Conservation (phyloP, 2,888 invertebrate species). For the Lithodes maja region DNA sequence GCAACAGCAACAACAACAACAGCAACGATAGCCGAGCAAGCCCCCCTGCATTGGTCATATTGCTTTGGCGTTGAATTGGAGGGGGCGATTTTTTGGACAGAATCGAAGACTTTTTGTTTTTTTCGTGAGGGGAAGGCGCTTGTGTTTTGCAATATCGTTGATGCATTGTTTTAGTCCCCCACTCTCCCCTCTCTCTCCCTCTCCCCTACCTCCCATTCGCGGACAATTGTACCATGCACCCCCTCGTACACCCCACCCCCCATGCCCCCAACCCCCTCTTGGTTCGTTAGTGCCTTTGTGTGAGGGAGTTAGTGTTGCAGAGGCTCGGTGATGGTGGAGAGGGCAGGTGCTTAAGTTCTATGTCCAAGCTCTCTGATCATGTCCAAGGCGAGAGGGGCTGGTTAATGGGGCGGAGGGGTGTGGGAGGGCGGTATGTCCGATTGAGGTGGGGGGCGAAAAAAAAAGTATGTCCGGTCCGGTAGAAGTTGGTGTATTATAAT, state of each 20-base stretch:
- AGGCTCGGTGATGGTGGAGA: conserved; percentile 26
- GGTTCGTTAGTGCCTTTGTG: conserved; percentile 47
- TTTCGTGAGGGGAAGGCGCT: conserved; percentile 31
- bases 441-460: too few species aligned
- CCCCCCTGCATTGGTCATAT: conserved; percentile 48
- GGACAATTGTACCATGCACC: not conserved
- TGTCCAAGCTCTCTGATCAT: not conserved
- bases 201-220: not conserved
- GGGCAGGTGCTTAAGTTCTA: conserved; percentile 9
- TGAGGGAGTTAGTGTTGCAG: conserved; percentile 39
- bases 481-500: too few species aligned
- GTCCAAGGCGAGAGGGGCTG: too few species aligned
- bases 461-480: too few species aligned
- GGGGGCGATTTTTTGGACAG: conserved; percentile 47
- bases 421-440: too few species aligned
- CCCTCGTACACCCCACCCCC: not conserved
- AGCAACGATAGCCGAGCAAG: conserved; percentile 23
- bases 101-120: conserved; percentile 36
- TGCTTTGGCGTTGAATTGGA: conserved; percentile 48
- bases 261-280: not conserved
- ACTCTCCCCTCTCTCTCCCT: not conserved
- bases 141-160: conserved; percentile 49
- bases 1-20: not conserved
- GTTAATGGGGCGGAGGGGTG: too few species aligned
- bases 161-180: conserved; percentile 44